Evolutionary conservation across 2,113 vertebrate genomes (phyloP).

Genomic region (Arothron firmamentum): DNA sequence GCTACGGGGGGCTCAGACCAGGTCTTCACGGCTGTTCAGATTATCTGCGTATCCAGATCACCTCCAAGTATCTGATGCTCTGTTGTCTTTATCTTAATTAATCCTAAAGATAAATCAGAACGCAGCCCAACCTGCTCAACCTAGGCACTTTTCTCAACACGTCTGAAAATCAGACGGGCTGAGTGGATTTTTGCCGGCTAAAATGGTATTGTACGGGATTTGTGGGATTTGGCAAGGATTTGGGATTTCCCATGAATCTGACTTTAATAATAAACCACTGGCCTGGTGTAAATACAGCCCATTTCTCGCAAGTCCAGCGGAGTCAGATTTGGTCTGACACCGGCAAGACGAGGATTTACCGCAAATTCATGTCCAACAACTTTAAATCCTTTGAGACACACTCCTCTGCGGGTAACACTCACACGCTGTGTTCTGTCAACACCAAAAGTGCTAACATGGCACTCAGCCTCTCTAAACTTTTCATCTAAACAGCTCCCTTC

Average conservation of each 20-base stretch:
- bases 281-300: neutral
- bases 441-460: slow-evolving; percentile 25
- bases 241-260: too few relatives aligned
- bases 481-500: neutral
- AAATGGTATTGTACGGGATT: too few relatives aligned
- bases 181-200: too few relatives aligned
- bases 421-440: slow-evolving; percentile 5
- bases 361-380: slow-evolving; percentile 24
- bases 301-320: slow-evolving; percentile 2
- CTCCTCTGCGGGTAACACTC: slow-evolving; percentile 1
- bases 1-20: neutral
- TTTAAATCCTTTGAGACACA: slow-evolving; percentile 23
- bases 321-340: slow-evolving; percentile 11
- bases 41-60: too few relatives aligned
- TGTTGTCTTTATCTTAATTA: too few relatives aligned
- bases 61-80: too few relatives aligned
- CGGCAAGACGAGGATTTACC: slow-evolving; percentile 17
- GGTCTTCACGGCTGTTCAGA: neutral
- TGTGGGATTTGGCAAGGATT: too few relatives aligned
- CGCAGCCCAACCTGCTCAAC: too few relatives aligned
- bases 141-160: too few relatives aligned
- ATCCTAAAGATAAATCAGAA: too few relatives aligned
- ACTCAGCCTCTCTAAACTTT: neutral
- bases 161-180: too few relatives aligned
- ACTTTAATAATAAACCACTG: neutral